phyloP scores from a whole-genome alignment of 2,888 invertebrate species.

The Drosophila phalerata region DNA sequence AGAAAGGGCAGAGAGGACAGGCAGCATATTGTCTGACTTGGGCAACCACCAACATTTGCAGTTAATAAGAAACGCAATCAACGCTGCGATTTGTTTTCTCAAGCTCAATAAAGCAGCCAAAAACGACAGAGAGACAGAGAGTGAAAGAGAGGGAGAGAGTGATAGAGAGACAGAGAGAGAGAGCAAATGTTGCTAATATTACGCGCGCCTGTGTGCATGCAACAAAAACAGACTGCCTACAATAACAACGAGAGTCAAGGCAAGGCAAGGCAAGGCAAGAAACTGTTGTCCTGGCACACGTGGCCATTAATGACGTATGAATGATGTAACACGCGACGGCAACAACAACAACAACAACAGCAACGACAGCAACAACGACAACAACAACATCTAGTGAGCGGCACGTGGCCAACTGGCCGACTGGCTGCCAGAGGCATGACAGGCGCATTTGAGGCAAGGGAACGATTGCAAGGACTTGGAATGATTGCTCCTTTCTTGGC shows the following conservation, averaged over 20 bases:
- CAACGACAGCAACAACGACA: constrained; percentile 7
- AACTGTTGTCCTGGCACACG: constrained; percentile 79
- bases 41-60: constrained; percentile 63
- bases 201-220: constrained; percentile 59
- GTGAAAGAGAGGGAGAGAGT: background rate
- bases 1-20: constrained; percentile 49
- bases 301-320: constrained; percentile 86
- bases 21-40: constrained; percentile 72
- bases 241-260: constrained; percentile 57
- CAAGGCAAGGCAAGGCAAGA: constrained; percentile 17
- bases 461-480: constrained; percentile 6
- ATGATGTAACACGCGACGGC: constrained; percentile 86
- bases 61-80: constrained; percentile 84
- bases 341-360: constrained; percentile 22
- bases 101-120: constrained; percentile 70
- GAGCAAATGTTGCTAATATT: constrained; percentile 68
- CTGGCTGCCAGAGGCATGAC: constrained; percentile 65
- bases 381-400: constrained; percentile 38
- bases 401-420: constrained; percentile 73
- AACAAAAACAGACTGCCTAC: constrained; percentile 74
- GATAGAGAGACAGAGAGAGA: constrained; percentile 9
- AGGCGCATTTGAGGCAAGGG: constrained; percentile 42
- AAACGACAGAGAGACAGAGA: constrained; percentile 8
- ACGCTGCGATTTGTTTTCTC: constrained; percentile 83
- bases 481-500: constrained; percentile 66